Evolutionary conservation across 2,888 invertebrate species (phyloP).

Genomic region (Euplexia lucipara): DNA sequence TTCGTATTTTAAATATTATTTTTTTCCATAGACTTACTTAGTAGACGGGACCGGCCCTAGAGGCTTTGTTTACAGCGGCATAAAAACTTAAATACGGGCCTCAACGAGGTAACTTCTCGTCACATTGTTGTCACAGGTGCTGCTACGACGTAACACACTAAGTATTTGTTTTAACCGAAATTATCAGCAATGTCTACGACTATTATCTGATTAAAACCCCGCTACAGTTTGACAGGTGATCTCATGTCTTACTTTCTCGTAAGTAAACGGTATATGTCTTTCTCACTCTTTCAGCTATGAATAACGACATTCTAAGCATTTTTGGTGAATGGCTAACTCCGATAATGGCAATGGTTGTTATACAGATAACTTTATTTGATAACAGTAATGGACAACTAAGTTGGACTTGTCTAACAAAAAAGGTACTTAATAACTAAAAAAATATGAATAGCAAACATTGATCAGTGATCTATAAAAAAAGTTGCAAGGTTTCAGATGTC

Average conservation of each 20-base stretch:
- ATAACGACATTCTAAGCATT: constrained; percentile 60
- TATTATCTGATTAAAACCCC: constrained; percentile 72
- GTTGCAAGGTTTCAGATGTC: constrained; percentile 51
- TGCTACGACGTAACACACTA: constrained; percentile 68
- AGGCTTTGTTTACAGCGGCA: constrained; percentile 70
- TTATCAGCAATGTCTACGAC: constrained; percentile 72
- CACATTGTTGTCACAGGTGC: constrained; percentile 81
- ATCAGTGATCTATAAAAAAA: constrained; percentile 42
- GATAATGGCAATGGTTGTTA: constrained; percentile 43
- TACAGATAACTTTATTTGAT: constrained; percentile 50
- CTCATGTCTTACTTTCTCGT: constrained; percentile 36
- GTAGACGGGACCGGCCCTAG: constrained; percentile 39
- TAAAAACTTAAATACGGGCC: constrained; percentile 72
- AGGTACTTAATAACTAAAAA: constrained; percentile 34
- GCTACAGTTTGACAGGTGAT: constrained; percentile 59
- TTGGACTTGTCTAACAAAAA: constrained; percentile 38
- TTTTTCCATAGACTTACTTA: background rate
- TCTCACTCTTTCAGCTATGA: constrained; percentile 45
- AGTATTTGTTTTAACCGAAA: constrained; percentile 78
- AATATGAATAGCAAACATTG: constrained; percentile 34
- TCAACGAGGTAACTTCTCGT: constrained; percentile 76
- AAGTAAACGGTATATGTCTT: constrained; percentile 36
- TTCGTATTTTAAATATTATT: constrained; percentile 5
- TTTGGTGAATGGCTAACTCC: constrained; percentile 58
- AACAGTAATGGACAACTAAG: constrained; percentile 50